These are phyloP conservation scores for Marcusenius ussheri DNA, from an alignment of 2,113 vertebrate genomes.

Conservation along the genomic window DNA sequence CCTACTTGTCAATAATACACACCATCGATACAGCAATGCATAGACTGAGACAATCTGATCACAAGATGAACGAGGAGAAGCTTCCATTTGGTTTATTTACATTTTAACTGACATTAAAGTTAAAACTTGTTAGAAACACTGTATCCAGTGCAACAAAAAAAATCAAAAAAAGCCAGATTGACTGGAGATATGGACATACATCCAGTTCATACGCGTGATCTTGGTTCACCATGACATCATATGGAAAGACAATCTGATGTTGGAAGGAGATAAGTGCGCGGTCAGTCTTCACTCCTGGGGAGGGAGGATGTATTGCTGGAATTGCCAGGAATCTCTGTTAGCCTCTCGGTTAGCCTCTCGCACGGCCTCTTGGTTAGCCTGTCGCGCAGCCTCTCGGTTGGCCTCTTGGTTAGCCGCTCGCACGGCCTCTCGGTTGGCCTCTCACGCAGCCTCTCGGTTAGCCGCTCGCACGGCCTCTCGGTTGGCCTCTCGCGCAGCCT, in stretches of 20 bases:
- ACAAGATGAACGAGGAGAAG: background rate
- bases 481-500: too few relatives aligned
- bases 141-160: background rate
- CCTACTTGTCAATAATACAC: background rate
- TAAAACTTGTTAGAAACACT: conserved; percentile 5
- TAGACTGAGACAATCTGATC: background rate
- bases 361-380: too few relatives aligned
- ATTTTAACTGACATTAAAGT: background rate
- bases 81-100: conserved; percentile 10
- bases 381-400: too few relatives aligned
- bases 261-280: background rate
- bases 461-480: too few relatives aligned
- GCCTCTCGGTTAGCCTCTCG: background rate
- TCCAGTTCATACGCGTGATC: background rate
- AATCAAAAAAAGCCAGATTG: background rate
- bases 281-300: background rate
- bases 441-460: too few relatives aligned
- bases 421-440: too few relatives aligned
- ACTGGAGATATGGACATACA: background rate
- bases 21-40: background rate
- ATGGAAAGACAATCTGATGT: background rate
- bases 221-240: background rate
- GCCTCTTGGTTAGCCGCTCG: too few relatives aligned
- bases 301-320: conserved; percentile 13
- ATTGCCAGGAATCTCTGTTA: background rate